phyloP scores from a whole-genome alignment of 2,113 vertebrate species.

The Carassius carassius region DNA sequence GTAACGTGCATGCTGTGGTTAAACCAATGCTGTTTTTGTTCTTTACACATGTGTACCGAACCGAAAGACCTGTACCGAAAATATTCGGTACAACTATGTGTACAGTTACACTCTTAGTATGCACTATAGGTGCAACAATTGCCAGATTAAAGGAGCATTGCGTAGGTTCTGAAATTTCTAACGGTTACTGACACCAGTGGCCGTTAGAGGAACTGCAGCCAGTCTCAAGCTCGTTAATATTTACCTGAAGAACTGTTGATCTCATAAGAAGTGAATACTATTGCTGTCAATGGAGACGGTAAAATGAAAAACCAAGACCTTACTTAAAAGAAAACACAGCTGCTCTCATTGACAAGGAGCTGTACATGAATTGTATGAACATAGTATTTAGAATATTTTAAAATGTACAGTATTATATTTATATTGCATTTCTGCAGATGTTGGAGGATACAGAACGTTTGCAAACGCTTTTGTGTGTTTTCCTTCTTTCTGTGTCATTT shows the following conservation, averaged over 20 bases:
- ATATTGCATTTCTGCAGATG: slow-evolving; percentile 84
- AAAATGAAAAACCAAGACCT: slow-evolving; percentile 81
- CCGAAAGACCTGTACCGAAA: too few species aligned
- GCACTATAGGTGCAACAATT: too few species aligned
- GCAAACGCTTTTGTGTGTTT: slow-evolving; percentile 52
- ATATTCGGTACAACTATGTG: too few species aligned
- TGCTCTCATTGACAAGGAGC: slow-evolving; percentile 85
- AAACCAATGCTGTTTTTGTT: too few species aligned
- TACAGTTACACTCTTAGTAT: too few species aligned
- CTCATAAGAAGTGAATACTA: slow-evolving; percentile 62
- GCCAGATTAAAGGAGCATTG: too few species aligned
- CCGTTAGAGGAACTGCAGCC: too few species aligned
- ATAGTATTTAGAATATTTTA: slow-evolving; percentile 87
- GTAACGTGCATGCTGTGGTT: too few species aligned
- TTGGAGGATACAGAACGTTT: slow-evolving; percentile 94
- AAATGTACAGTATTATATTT: slow-evolving; percentile 97
- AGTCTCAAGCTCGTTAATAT: too few species aligned
- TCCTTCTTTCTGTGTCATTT: neutral
- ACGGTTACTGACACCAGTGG: too few species aligned
- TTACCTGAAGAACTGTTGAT: slow-evolving; percentile 64
- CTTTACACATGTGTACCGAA: too few species aligned
- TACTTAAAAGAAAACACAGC: slow-evolving; percentile 82
- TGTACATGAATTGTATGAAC: slow-evolving; percentile 88
- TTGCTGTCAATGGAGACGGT: slow-evolving; percentile 76
- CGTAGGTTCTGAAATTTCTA: too few species aligned